Evolutionary conservation across 92 coral and sea anemone genomes (phyloP).

Genomic region (Actinostola sp.): DNA sequence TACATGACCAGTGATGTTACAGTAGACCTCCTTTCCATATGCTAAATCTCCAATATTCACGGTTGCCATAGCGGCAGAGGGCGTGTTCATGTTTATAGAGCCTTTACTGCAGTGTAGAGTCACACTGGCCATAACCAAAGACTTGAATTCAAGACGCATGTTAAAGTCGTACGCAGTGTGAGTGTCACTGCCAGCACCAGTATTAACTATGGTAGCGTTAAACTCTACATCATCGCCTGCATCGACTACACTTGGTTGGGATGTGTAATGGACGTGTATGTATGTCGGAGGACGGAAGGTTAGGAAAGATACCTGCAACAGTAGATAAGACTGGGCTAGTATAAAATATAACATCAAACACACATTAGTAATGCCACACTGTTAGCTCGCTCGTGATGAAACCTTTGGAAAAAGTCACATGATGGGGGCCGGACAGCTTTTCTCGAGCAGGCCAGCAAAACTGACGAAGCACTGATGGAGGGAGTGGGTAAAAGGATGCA

Average conservation of each 20-base stretch:
- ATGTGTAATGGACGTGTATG: slow-evolving; percentile 45
- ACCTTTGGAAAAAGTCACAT: no score
- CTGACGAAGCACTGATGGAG: no score
- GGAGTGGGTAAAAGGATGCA: no score
- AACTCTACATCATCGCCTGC: slow-evolving; percentile 80
- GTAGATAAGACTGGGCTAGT: not conserved
- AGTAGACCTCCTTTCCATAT: slow-evolving; percentile 32
- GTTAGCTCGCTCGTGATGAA: no score
- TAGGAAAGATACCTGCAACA: slow-evolving; percentile 59
- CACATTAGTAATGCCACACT: no score
- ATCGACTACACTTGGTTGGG: slow-evolving; percentile 63
- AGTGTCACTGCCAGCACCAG: slow-evolving; percentile 36
- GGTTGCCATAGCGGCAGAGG: slow-evolving; percentile 10
- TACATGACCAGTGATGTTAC: slow-evolving; percentile 57
- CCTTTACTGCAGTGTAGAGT: slow-evolving; percentile 49
- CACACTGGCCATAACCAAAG: slow-evolving; percentile 35
- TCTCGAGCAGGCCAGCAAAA: no score
- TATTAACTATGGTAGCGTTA: slow-evolving; percentile 56
- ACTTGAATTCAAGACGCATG: slow-evolving; percentile 44
- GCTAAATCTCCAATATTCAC: slow-evolving; percentile 25
- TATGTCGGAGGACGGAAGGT: slow-evolving; percentile 83
- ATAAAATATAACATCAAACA: not conserved
- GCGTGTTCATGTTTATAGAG: slow-evolving; percentile 18
- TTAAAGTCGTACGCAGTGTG: slow-evolving; percentile 65
- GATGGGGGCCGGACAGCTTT: no score